A percentile compares a stretch with the other conserved stretches of the same genome.
Conservation (phyloP, 2,888 invertebrate genomes). For the Folsomia manolachei region DNA sequence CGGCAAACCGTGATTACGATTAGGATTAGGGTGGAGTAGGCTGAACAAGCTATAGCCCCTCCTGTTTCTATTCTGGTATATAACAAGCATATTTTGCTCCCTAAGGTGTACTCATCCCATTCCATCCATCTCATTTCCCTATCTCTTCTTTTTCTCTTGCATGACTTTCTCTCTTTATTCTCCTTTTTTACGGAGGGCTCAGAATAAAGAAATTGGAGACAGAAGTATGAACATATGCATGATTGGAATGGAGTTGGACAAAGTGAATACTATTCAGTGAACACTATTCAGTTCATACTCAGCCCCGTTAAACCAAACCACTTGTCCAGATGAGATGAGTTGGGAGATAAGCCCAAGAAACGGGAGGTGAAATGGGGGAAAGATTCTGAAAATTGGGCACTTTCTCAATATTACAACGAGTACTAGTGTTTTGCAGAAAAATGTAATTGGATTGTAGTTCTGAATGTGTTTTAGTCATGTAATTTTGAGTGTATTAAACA, state of each 20-base stretch:
- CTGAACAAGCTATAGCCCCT: no score
- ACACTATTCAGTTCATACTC: no score
- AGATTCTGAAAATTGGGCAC: no score
- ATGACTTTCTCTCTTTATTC: constrained; percentile 10
- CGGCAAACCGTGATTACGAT: neutral
- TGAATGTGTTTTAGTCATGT: no score
- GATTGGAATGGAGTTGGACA: neutral
- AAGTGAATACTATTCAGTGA: neutral
- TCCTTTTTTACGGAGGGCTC: neutral
- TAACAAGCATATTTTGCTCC: no score
- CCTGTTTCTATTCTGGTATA: no score
- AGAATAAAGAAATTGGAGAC: neutral
- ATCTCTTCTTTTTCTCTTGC: constrained; percentile 4
- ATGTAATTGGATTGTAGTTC: neutral
- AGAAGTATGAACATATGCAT: neutral
- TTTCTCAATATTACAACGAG: no score
- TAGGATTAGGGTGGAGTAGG: neutral
- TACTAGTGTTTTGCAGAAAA: neutral
- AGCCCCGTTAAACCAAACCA: no score
- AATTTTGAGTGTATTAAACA: no score
- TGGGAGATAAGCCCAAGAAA: neutral
- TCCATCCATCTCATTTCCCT: constrained; percentile 8
- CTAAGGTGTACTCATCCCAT: constrained; percentile 7
- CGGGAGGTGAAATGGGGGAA: no score
- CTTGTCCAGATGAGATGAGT: neutral